phyloP scores from a whole-genome alignment of 2,113 vertebrate genomes.

The Prionailurus bengalensis region DNA sequence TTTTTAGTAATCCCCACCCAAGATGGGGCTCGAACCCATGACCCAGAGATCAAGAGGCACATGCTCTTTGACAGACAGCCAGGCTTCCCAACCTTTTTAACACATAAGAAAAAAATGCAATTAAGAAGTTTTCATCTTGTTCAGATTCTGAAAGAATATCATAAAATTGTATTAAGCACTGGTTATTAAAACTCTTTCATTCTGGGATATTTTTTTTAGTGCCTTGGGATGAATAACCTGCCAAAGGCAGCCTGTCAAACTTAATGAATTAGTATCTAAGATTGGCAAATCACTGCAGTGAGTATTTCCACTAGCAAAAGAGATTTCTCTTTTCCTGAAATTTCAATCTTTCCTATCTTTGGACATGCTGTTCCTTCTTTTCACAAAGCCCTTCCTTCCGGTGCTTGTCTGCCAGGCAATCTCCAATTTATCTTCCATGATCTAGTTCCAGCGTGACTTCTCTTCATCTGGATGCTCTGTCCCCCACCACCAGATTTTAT shows the following conservation, averaged over 20 bases:
- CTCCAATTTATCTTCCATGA: not conserved
- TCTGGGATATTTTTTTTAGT: not conserved
- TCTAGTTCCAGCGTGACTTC: not conserved
- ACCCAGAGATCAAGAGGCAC: not conserved
- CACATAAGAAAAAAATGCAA: not conserved
- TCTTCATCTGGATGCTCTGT: not conserved
- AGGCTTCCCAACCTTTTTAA: not conserved
- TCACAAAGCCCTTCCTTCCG: not conserved
- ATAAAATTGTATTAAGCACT: constrained; percentile 8
- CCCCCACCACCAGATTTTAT: not conserved
- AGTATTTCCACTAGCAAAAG: not conserved
- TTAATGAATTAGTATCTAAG: not conserved
- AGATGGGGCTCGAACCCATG: not conserved
- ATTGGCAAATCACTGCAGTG: not conserved
- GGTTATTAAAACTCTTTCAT: constrained; percentile 28
- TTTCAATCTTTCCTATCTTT: not conserved
- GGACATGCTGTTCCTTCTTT: not conserved
- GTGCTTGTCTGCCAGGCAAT: not conserved
- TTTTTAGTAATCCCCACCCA: not conserved
- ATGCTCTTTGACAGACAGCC: not conserved
- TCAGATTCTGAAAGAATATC: not conserved
- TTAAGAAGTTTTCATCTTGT: constrained; percentile 21
- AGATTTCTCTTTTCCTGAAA: not conserved
- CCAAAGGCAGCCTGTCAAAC: not conserved
- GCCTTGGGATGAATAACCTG: not conserved